These are phyloP conservation scores for Ardeotis arabs DNA, from an alignment of 2,113 vertebrate species.

Conservation along the genomic window DNA sequence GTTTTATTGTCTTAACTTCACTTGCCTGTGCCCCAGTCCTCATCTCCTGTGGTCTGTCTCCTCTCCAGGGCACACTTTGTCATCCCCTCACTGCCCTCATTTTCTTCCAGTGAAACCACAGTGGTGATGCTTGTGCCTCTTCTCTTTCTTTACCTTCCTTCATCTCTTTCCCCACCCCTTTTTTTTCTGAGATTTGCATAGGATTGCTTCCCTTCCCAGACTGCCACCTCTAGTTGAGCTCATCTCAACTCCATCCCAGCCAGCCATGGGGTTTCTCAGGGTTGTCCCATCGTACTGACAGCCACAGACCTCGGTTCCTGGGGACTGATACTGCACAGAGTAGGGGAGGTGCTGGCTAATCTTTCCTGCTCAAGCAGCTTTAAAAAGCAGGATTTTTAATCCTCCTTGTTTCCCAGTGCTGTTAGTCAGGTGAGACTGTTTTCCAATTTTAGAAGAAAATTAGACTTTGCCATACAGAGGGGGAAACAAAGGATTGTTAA, in stretches of 20 bases:
- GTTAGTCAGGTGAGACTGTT: background rate
- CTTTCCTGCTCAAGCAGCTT: background rate
- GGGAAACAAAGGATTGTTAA: background rate
- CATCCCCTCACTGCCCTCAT: background rate
- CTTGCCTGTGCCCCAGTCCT: background rate
- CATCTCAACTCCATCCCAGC: background rate
- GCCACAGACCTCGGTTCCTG: background rate
- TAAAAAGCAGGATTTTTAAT: background rate
- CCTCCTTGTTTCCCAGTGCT: background rate
- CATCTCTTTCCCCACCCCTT: background rate
- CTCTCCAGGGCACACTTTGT: background rate
- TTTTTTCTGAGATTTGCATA: background rate
- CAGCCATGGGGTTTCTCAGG: background rate
- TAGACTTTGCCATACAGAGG: background rate
- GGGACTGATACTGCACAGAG: background rate
- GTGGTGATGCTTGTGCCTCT: accelerated
- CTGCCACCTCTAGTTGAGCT: background rate
- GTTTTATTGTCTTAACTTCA: background rate
- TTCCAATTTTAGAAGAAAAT: background rate
- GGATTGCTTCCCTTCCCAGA: background rate
- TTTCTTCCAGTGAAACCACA: background rate
- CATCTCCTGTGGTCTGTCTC: background rate
- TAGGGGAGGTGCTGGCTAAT: background rate
- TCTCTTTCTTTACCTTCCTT: background rate
- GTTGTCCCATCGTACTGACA: accelerated